These are phyloP conservation scores for Pseudocheirus occidentalis DNA, from an alignment of 2,797 vertebrate genomes.

Conservation along the genomic window DNA sequence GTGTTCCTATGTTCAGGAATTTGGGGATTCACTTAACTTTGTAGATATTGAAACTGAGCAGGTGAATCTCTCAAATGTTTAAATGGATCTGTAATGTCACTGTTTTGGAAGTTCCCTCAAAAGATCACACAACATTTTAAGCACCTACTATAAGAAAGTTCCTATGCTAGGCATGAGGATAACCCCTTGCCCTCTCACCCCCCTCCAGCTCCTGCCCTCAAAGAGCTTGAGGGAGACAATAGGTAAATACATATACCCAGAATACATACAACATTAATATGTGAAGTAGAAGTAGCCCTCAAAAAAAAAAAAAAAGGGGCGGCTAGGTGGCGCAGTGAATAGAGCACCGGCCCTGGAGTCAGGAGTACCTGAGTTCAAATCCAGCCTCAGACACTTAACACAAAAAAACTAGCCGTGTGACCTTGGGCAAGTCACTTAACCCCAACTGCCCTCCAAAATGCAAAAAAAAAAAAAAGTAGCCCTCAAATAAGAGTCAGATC, in stretches of 20 bases:
- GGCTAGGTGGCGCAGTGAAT: no score
- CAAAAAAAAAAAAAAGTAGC: no score
- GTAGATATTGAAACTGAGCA: not conserved
- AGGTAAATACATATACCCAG: not conserved
- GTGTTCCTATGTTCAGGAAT: not conserved
- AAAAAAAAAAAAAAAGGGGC: no score
- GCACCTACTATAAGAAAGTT: not conserved
- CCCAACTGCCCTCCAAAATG: no score
- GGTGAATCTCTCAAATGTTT: not conserved
- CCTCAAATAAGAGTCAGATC: not conserved
- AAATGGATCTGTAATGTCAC: not conserved
- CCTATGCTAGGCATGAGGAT: not conserved
- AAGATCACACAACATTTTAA: not conserved
- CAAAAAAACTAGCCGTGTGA: no score
- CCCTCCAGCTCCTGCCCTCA: not conserved
- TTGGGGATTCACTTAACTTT: not conserved
- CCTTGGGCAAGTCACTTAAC: no score
- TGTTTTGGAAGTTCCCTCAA: not conserved
- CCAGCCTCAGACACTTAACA: no score
- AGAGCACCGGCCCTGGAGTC: no score
- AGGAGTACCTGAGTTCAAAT: no score
- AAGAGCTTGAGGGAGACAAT: not conserved
- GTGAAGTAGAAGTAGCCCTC: no score
- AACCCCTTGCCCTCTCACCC: rapidly evolving
- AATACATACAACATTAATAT: not conserved